Evolutionary conservation across 2,888 invertebrate genomes (phyloP).

Genomic region (Prosapia bicincta): DNA sequence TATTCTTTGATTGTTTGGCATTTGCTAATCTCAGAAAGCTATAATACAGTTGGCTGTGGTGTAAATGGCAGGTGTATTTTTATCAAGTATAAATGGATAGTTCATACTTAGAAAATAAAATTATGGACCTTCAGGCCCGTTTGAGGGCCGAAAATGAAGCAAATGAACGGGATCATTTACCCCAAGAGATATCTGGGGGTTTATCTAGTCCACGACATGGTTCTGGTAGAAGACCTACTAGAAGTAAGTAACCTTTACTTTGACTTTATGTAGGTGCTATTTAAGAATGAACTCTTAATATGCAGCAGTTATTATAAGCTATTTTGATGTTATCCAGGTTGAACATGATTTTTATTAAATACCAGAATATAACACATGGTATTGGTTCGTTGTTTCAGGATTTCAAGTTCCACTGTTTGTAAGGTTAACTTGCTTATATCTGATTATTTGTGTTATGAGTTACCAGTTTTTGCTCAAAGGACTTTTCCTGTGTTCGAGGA

Average conservation of each 20-base stretch:
- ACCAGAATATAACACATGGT: too few species aligned
- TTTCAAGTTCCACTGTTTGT: not conserved
- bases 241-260: conserved; percentile 54
- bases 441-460: too few species aligned
- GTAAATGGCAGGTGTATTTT: conserved; percentile 21
- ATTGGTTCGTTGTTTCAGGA: not conserved
- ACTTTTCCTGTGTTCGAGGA: too few species aligned
- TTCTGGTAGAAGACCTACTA: conserved; percentile 58
- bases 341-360: too few species aligned
- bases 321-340: too few species aligned
- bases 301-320: not conserved
- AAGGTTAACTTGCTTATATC: not conserved
- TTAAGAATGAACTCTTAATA: not conserved
- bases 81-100: conserved; percentile 36
- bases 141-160: conserved; percentile 68
- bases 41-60: conserved; percentile 13
- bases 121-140: conserved; percentile 77
- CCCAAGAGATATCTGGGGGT: conserved; percentile 40
- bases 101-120: conserved; percentile 50
- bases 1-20: not conserved
- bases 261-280: conserved; percentile 25
- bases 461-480: too few species aligned
- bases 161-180: conserved; percentile 54
- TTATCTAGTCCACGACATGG: conserved; percentile 48
- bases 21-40: not conserved